phyloP scores from a whole-genome alignment of 2,797 vertebrate species.

The Scolopax bukidnonensis region DNA sequence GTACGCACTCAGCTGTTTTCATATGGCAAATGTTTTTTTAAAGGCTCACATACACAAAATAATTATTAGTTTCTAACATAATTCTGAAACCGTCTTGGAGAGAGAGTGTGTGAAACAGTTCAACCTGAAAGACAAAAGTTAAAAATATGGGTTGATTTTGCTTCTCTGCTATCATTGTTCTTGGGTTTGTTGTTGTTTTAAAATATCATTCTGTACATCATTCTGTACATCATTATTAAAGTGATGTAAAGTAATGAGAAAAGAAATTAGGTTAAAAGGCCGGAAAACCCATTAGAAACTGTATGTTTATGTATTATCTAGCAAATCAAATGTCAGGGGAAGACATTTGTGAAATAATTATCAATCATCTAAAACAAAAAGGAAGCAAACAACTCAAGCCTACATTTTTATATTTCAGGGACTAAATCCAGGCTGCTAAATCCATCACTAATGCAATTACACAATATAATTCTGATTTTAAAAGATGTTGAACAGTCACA shows the following conservation, averaged over 20 bases:
- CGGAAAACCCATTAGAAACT: slow-evolving; percentile 58
- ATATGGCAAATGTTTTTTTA: background rate
- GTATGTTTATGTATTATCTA: slow-evolving; percentile 54
- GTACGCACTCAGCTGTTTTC: background rate
- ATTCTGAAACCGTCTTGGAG: background rate
- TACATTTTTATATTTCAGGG: background rate
- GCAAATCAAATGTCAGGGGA: slow-evolving; percentile 57
- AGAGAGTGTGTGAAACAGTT: background rate
- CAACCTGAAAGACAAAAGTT: background rate
- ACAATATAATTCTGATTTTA: background rate
- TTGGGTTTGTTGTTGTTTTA: background rate
- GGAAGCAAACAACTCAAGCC: slow-evolving; percentile 21
- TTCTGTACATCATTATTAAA: background rate
- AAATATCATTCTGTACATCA: background rate
- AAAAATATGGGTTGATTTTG: background rate
- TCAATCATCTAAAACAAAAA: slow-evolving; percentile 53
- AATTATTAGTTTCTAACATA: background rate
- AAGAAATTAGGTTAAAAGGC: slow-evolving; percentile 60
- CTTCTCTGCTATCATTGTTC: background rate
- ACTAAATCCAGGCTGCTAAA: background rate
- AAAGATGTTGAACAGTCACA: background rate
- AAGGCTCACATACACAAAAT: background rate
- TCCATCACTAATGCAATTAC: background rate
- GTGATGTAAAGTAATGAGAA: slow-evolving; percentile 54
- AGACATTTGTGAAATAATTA: slow-evolving; percentile 58